Evolutionary conservation across 2,797 vertebrate genomes (phyloP).

Genomic region (Megaceryle alcyon): DNA sequence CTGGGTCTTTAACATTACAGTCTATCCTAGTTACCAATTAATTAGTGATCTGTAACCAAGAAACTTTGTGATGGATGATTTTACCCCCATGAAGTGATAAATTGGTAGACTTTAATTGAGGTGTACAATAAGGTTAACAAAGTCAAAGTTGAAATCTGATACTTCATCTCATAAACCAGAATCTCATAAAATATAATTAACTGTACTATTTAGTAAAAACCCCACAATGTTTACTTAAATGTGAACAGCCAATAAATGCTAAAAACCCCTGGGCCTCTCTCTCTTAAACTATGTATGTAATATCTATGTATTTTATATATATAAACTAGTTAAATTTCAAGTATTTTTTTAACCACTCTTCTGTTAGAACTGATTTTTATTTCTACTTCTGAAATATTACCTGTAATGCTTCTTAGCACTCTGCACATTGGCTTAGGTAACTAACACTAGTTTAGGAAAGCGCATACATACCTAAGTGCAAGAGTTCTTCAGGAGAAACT

Average conservation of each 20-base stretch:
- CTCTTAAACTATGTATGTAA: background rate
- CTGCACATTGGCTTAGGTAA: background rate
- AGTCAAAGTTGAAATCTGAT: conserved; percentile 37
- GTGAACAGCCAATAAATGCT: conserved; percentile 12
- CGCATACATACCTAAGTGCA: background rate
- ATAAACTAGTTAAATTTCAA: background rate
- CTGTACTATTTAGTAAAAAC: conserved; percentile 29
- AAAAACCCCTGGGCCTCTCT: background rate
- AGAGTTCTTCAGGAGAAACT: background rate
- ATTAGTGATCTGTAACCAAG: conserved; percentile 8
- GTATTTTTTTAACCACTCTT: background rate
- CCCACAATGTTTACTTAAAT: conserved; percentile 22
- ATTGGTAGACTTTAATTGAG: conserved; percentile 25
- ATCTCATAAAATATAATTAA: conserved; percentile 48
- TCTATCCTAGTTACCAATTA: conserved; percentile 30
- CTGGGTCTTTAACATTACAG: conserved; percentile 56
- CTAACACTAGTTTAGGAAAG: background rate
- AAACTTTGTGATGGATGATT: conserved; percentile 40
- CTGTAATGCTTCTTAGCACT: background rate
- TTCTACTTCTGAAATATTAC: background rate
- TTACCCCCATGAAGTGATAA: conserved; percentile 20
- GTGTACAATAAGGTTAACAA: conserved; percentile 14
- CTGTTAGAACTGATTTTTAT: background rate
- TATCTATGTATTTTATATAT: background rate
- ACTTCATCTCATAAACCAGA: conserved; percentile 9